Conservation (phyloP, 2,797 vertebrate genomes). For the Poecilia picta region DNA sequence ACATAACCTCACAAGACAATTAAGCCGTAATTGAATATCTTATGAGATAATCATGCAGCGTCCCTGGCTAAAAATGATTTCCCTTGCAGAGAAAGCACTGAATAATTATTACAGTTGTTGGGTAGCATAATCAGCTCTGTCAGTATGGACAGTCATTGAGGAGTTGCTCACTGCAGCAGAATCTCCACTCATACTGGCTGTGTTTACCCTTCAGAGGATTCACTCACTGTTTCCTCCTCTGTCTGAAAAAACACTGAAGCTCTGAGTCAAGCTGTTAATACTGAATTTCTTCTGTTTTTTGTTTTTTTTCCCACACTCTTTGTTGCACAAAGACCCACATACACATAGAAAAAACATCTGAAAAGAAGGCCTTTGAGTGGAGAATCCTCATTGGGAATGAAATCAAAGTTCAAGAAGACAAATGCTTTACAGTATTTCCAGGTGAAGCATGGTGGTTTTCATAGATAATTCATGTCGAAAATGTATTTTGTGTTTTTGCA, state of each 20-base stretch:
- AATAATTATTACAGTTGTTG: slow-evolving; percentile 43
- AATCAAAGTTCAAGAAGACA: slow-evolving; percentile 31
- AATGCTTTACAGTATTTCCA: background rate
- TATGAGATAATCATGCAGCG: slow-evolving; percentile 14
- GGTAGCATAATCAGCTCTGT: slow-evolving; percentile 44
- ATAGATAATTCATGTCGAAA: background rate
- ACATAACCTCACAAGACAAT: slow-evolving; percentile 2
- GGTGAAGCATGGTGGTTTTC: background rate
- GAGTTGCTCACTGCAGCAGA: slow-evolving; percentile 33
- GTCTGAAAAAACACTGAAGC: slow-evolving; percentile 34
- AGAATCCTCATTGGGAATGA: slow-evolving; percentile 44
- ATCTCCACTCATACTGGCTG: slow-evolving; percentile 19
- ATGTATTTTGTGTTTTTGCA: background rate
- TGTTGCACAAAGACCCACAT: slow-evolving; percentile 1
- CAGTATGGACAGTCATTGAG: slow-evolving; percentile 38
- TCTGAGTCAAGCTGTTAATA: slow-evolving; percentile 37
- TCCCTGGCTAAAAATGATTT: slow-evolving; percentile 22
- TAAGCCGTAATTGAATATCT: slow-evolving; percentile 39
- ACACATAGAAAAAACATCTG: background rate
- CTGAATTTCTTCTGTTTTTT: slow-evolving; percentile 31
- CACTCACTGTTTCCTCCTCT: slow-evolving; percentile 26
- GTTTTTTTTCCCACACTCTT: slow-evolving; percentile 14
- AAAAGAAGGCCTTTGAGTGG: slow-evolving; percentile 10
- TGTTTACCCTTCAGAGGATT: slow-evolving; percentile 51
- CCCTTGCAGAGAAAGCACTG: slow-evolving; percentile 3